Percentiles rank a stretch among this genome's conserved stretches.
Evolutionary conservation across 2,888 invertebrate genomes (phyloP).

Genomic region (Ophion ventricosus): DNA sequence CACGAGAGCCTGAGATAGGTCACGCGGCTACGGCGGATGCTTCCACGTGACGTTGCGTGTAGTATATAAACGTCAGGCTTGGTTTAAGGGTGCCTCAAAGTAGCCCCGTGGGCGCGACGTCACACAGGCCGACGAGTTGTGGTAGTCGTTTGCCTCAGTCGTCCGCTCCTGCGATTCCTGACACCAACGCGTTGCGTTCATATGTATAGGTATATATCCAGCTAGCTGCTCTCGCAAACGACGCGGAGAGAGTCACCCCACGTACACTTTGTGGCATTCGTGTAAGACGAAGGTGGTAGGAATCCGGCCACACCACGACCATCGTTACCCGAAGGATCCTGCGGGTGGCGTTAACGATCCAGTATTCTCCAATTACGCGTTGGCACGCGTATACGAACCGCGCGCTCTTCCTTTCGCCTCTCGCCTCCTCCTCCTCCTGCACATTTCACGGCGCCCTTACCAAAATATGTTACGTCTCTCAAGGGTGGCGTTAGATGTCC

Average conservation of each 20-base stretch:
- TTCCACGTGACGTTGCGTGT: slow-evolving; percentile 62
- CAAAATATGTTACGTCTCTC: slow-evolving; percentile 47
- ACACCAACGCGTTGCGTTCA: slow-evolving; percentile 10
- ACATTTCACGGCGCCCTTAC: neutral
- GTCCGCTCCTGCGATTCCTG: neutral
- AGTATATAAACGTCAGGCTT: neutral
- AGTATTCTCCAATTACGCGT: slow-evolving; percentile 60
- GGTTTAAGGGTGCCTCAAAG: slow-evolving; percentile 12
- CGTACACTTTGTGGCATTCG: neutral
- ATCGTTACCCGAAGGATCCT: slow-evolving; percentile 45
- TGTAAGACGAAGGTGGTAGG: slow-evolving; percentile 1
- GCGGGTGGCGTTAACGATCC: slow-evolving; percentile 54
- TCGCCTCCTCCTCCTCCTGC: slow-evolving; percentile 10
- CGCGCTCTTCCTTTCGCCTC: neutral
- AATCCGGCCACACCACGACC: slow-evolving; percentile 20
- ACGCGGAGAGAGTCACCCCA: neutral
- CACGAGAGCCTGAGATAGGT: slow-evolving; percentile 45
- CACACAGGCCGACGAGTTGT: slow-evolving; percentile 2
- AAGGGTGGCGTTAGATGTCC: slow-evolving; percentile 15
- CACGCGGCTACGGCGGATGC: slow-evolving; percentile 64
- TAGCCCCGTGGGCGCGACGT: slow-evolving; percentile 26
- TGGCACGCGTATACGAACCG: slow-evolving; percentile 49
- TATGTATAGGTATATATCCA: neutral
- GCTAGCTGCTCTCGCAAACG: neutral
- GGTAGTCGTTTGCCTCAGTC: slow-evolving; percentile 4